phyloP scores from a whole-genome alignment of 2,113 vertebrate species.

The Pangasianodon hypophthalmus region DNA sequence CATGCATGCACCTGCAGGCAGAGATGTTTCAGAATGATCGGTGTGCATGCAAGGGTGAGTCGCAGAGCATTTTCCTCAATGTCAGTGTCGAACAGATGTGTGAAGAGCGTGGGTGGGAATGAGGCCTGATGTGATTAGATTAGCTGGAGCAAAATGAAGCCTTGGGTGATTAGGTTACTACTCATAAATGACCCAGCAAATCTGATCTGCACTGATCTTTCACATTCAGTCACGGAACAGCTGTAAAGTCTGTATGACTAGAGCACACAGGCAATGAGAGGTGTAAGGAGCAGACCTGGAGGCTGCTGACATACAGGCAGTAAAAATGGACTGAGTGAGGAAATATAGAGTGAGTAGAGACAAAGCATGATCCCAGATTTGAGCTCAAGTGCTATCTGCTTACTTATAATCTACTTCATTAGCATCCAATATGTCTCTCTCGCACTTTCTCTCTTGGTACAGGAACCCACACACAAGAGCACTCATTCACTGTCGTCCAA shows the following conservation, averaged over 20 bases:
- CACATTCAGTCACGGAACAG: conserved; percentile 26
- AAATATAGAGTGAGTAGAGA: not conserved
- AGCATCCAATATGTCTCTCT: not conserved
- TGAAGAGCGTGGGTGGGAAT: conserved; percentile 12
- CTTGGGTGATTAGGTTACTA: conserved; percentile 45
- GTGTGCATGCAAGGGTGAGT: conserved; percentile 12
- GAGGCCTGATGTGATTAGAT: conserved; percentile 38
- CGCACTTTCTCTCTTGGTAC: not conserved
- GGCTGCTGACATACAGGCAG: too few relatives aligned
- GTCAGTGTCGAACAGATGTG: conserved; percentile 13
- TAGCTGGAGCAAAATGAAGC: conserved; percentile 32
- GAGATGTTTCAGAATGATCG: conserved; percentile 23
- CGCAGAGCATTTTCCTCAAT: conserved; percentile 30
- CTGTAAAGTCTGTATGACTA: conserved; percentile 18
- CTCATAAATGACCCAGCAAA: conserved; percentile 44
- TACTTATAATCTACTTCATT: not conserved
- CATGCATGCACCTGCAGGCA: conserved; percentile 10
- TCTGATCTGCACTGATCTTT: conserved; percentile 43
- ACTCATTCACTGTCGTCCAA: not conserved
- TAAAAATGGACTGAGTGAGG: not conserved
- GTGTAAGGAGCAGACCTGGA: not conserved
- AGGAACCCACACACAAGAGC: not conserved
- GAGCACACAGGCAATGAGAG: not conserved
- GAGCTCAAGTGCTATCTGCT: conserved; percentile 1
- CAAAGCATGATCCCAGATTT: not conserved